phyloP scores from a whole-genome alignment of 2,113 vertebrate species.

The Notiomystis cincta region DNA sequence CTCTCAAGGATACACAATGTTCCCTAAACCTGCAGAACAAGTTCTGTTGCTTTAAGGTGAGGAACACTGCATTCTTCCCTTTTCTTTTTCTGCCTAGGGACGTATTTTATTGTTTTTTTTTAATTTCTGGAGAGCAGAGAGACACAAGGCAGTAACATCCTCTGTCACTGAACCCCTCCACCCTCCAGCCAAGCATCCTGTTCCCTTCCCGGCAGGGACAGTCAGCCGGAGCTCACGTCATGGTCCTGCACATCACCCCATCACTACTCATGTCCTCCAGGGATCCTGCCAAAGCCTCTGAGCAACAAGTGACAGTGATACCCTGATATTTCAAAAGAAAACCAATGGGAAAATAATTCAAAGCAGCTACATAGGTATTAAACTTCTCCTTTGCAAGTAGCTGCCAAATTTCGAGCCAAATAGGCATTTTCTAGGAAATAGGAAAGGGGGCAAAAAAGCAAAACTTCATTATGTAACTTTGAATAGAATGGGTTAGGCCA shows the following conservation, averaged over 20 bases:
- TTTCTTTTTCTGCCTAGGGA: background rate
- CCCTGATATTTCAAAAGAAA: background rate
- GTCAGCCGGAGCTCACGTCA: background rate
- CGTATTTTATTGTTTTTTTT: background rate
- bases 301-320: background rate
- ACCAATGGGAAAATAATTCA: background rate
- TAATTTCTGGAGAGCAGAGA: background rate
- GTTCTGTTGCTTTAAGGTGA: background rate
- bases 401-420: background rate
- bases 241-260: background rate
- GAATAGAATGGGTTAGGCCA: background rate
- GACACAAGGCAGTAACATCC: background rate
- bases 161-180: background rate
- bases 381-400: background rate
- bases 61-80: background rate
- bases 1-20: background rate
- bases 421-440: background rate
- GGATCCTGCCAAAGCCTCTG: background rate
- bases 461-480: conserved; percentile 3
- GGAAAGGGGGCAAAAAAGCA: background rate
- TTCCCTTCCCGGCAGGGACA: background rate
- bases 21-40: background rate
- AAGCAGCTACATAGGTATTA: background rate
- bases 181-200: background rate
- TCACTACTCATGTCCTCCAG: background rate